Evolutionary conservation across 1,140 invertebrate genomes (phyloP).

Genomic region (Meteorus sp.): DNA sequence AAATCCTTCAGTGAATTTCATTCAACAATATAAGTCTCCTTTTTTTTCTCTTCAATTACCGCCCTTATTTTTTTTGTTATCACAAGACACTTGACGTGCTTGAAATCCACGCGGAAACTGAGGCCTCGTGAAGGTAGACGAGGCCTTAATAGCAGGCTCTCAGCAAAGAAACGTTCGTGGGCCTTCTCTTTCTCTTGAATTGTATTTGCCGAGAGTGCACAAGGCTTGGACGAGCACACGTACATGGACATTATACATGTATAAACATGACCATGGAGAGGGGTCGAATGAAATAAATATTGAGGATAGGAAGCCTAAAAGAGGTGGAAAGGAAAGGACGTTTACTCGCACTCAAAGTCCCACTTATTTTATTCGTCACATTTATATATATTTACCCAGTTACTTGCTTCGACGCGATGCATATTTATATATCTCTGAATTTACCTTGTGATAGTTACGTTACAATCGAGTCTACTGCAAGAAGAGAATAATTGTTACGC

Average conservation of each 20-base stretch:
- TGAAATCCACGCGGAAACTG: constrained; percentile 53
- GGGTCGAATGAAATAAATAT: constrained; percentile 1
- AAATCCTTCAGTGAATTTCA: not conserved
- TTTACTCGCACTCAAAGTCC: constrained; percentile 1
- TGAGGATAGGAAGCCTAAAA: constrained; percentile 26
- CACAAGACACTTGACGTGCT: constrained; percentile 31
- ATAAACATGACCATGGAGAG: constrained; percentile 3
- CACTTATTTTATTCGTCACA: constrained; percentile 13
- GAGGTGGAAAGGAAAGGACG: constrained; percentile 39
- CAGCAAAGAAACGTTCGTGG: constrained; percentile 37
- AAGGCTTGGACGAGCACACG: not conserved
- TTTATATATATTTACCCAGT: not conserved
- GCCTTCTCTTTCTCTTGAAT: constrained; percentile 44
- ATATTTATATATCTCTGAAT: not conserved
- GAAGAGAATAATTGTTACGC: constrained; percentile 1
- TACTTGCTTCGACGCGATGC: too few species aligned
- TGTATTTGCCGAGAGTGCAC: not conserved
- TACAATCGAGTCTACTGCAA: not conserved
- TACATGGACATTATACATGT: not conserved
- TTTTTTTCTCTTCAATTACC: too few species aligned
- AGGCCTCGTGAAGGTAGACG: constrained; percentile 38
- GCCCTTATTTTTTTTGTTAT: not conserved
- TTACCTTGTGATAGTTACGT: not conserved
- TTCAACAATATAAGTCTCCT: too few species aligned
- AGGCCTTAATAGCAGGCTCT: constrained; percentile 37